Conservation (phyloP, 2,888 invertebrate genomes). For the Hydrotaea diabolus region DNA sequence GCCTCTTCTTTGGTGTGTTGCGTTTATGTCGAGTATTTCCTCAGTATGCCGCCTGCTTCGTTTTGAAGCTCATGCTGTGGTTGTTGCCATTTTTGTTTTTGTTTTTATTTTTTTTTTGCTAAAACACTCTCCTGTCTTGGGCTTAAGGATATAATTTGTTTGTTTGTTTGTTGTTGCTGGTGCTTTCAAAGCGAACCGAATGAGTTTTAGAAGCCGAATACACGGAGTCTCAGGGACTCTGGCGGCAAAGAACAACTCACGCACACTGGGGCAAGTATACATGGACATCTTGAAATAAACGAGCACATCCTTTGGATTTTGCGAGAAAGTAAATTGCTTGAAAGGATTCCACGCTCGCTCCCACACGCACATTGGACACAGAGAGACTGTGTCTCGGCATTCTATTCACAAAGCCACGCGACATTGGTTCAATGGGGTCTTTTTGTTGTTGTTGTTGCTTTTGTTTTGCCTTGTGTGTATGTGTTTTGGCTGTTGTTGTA, state of each 20-base stretch:
- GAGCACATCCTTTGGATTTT: not conserved
- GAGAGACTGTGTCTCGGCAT: conserved; percentile 32
- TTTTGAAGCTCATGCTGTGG: conserved; percentile 21
- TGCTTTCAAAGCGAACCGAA: conserved; percentile 4
- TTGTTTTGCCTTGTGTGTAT: not conserved
- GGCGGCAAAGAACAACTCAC: not conserved
- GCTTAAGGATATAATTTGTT: not conserved
- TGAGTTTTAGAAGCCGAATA: conserved; percentile 19
- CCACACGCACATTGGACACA: not conserved
- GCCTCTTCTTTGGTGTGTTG: conserved; percentile 9
- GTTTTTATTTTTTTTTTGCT: conserved; percentile 5
- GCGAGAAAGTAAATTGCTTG: conserved; percentile 58
- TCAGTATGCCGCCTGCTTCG: not conserved
- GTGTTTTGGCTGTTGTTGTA: not conserved
- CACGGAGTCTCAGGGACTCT: conserved; percentile 31
- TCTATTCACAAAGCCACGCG: conserved; percentile 49
- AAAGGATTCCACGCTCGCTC: conserved; percentile 54
- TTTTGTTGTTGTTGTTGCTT: conserved; percentile 10
- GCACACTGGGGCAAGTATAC: not conserved
- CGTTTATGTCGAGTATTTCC: not conserved
- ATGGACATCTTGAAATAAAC: not conserved
- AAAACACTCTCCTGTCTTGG: not conserved
- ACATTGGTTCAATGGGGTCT: conserved; percentile 60
- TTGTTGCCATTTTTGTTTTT: conserved; percentile 3
- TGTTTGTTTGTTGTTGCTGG: not conserved